phyloP scores from a whole-genome alignment of 2,797 vertebrate species.

The Sus cebifrons region DNA sequence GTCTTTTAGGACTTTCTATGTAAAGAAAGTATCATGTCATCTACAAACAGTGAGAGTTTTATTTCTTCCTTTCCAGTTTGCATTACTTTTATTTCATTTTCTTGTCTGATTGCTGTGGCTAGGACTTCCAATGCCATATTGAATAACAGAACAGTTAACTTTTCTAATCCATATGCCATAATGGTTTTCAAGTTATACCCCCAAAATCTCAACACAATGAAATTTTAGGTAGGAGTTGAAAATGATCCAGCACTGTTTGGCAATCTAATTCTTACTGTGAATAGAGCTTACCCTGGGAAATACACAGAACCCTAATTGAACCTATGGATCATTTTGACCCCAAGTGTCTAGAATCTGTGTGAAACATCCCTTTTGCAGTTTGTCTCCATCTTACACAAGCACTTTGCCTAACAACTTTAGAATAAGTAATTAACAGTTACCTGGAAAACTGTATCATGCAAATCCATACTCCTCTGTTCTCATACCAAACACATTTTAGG shows the following conservation, averaged over 20 bases:
- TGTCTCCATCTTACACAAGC: not conserved
- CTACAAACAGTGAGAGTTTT: too few species aligned
- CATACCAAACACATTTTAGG: not conserved
- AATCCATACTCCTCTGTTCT: not conserved
- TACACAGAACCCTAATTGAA: not conserved
- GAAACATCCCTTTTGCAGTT: not conserved
- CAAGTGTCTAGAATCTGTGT: not conserved
- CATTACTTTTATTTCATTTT: not conserved
- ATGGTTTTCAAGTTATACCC: conserved; percentile 23
- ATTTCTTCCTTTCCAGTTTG: not conserved
- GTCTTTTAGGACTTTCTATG: too few species aligned
- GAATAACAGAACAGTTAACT: not conserved
- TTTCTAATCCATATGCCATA: not conserved
- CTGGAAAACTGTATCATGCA: not conserved
- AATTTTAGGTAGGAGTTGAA: conserved; percentile 43
- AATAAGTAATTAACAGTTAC: not conserved
- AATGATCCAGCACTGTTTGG: not conserved
- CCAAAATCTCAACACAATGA: not conserved
- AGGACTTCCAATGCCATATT: not conserved
- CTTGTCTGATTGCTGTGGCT: not conserved
- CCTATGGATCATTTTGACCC: conserved; percentile 40
- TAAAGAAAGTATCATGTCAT: too few species aligned
- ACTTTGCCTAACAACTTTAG: conserved; percentile 20
- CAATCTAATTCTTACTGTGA: not conserved
- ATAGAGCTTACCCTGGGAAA: not conserved